These are phyloP conservation scores for Dendrolimus kikuchii DNA, from an alignment of 1,140 invertebrate species.

Conservation along the genomic window DNA sequence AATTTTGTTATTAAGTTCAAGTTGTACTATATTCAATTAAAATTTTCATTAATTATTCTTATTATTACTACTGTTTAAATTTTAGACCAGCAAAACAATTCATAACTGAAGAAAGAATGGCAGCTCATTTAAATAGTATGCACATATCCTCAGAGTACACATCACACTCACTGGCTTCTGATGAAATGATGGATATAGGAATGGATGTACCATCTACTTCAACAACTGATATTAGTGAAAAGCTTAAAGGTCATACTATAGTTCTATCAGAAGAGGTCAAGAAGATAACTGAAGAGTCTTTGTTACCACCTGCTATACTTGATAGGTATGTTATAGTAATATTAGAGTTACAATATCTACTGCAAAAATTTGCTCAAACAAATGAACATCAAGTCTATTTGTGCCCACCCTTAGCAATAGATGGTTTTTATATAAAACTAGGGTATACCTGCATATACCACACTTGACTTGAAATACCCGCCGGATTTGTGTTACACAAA, in stretches of 20 bases:
- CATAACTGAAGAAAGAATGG: slow-evolving; percentile 88
- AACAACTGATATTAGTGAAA: slow-evolving; percentile 39
- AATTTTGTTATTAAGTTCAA: no score
- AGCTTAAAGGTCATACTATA: slow-evolving; percentile 73
- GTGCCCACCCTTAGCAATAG: not conserved
- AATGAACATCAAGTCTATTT: not conserved
- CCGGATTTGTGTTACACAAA: no score
- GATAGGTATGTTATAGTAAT: slow-evolving; percentile 65
- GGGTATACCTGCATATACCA: no score
- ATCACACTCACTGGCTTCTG: slow-evolving; percentile 36
- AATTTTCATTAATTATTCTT: no score
- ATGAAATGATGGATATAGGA: slow-evolving; percentile 46
- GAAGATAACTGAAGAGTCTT: slow-evolving; percentile 74
- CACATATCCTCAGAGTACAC: slow-evolving; percentile 76
- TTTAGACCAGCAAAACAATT: slow-evolving; percentile 78
- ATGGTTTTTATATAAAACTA: no score
- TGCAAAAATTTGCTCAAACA: not conserved
- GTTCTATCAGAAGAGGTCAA: slow-evolving; percentile 81
- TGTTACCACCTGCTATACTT: slow-evolving; percentile 75
- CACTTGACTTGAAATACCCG: no score
- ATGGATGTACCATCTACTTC: slow-evolving; percentile 23
- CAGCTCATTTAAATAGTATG: slow-evolving; percentile 80
- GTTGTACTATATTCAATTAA: no score
- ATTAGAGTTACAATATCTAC: not conserved
- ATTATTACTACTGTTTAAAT: slow-evolving; percentile 1